phyloP scores from a whole-genome alignment of 2,797 vertebrate genomes.

The Ispidina lecontei region DNA sequence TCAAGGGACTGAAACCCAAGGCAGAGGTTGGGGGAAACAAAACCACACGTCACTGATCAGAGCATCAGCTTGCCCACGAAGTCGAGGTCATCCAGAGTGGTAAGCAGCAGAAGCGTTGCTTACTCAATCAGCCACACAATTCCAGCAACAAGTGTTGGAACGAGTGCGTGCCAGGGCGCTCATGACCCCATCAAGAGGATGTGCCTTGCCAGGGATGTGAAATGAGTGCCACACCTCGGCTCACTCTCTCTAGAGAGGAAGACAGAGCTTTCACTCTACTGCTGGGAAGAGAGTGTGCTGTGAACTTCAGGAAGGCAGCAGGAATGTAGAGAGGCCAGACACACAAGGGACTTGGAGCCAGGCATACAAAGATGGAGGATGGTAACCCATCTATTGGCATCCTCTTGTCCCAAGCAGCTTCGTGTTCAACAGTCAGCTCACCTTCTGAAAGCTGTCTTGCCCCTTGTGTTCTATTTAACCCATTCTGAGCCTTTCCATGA shows the following conservation, averaged over 20 bases:
- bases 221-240: not conserved
- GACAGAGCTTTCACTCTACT: not conserved
- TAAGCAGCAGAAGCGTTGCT: not conserved
- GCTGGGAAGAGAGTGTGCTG: not conserved
- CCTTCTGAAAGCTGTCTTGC: not conserved
- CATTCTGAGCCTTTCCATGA: not conserved
- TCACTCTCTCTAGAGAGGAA: not conserved
- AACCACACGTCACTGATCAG: not conserved
- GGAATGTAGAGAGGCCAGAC: not conserved
- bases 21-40: not conserved
- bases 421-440: fast-evolving
- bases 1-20: not conserved
- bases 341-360: not conserved
- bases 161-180: not conserved
- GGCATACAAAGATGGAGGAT: not conserved
- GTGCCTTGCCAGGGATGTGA: not conserved
- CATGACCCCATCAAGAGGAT: not conserved
- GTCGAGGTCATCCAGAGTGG: not conserved
- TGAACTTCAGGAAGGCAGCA: not conserved
- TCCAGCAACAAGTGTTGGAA: not conserved
- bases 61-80: not conserved
- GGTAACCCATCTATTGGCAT: not conserved
- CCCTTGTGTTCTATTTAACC: not conserved
- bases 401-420: not conserved
- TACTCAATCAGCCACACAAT: not conserved